phyloP scores from a whole-genome alignment of 2,113 vertebrate genomes.

The Podiceps cristatus region DNA sequence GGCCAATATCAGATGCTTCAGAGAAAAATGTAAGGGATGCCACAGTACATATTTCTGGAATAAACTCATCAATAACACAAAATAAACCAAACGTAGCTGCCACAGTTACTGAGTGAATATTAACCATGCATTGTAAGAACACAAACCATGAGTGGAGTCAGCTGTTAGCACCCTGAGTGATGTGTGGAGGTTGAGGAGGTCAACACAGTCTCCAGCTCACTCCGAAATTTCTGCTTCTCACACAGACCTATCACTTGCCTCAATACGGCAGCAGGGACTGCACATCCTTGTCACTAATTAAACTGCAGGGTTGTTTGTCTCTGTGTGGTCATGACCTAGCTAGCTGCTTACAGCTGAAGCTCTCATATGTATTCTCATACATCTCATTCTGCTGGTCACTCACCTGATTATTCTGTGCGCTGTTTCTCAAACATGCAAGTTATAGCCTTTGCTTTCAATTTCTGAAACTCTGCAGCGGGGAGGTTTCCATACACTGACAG shows the following conservation, averaged over 20 bases:
- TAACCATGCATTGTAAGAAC: neutral
- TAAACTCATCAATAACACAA: constrained; percentile 1
- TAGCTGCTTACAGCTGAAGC: neutral
- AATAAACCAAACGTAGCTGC: constrained; percentile 20
- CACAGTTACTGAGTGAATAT: neutral
- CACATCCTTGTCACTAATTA: neutral
- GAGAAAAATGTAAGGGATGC: constrained; percentile 48
- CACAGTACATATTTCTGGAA: neutral
- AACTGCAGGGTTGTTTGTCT: neutral
- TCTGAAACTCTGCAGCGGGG: neutral
- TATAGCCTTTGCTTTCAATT: neutral
- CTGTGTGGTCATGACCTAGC: fast-evolving
- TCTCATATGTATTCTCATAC: neutral
- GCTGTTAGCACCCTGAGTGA: neutral
- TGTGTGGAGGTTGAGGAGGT: neutral
- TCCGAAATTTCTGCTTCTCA: neutral
- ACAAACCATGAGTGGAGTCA: constrained; percentile 20
- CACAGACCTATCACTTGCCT: neutral
- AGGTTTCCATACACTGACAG: neutral
- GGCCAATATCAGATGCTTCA: constrained; percentile 54
- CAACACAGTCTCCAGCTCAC: neutral
- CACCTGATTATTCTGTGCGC: neutral
- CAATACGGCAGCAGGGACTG: neutral
- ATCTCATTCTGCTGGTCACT: neutral
- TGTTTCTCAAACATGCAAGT: neutral